Base-by-base conservation (phyloP, 2,888 invertebrate genomes). In the Folsomia candida region DNA sequence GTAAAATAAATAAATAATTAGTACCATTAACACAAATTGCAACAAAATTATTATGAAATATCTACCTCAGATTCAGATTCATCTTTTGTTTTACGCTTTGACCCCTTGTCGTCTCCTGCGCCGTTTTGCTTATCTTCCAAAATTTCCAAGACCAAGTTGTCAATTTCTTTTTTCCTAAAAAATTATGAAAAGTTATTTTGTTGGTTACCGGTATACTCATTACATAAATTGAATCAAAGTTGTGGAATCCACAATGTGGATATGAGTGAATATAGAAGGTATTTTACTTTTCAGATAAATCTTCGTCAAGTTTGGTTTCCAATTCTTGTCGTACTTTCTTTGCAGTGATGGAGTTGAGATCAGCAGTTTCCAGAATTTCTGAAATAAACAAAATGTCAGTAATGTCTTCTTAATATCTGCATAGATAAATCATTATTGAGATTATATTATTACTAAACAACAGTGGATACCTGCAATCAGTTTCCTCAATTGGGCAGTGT, bases 271-370 rank as follows among this genome's bases (percentile, higher is more conserved):
- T 47, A 11, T 47, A 47, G 9, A 18, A 47, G 47, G 65, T 76
- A n/a, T n/a, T n/a, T 72, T 83, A 87, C 87, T 87, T 86, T 78
- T 85, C 87, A 6, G 89, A 85, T 60, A 97, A 85, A 80, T 94
- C 92, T 64, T 88, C 86, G 51, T 89, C 90, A 9, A 94, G 86
- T 80, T 90, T 90, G 79, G 90, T 89, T 83, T 96, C 94, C 77
- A 97, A 85, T 81, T 91, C 89, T 82, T 90, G 89, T 60, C 95
- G 88, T 20, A 97, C 93, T 83, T 93, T 93, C 82, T 95, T 96
- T 6, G 93, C 90, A 2, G 96, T 92, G 77, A 92, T 90, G 67
- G 89, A 88, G 9, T 90, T 88, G 25, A 96, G 86, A 82, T 96
- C 92, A 9, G 94, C 93, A 83, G 90, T 90, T 84, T 93, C 90